Percentiles rank a stretch among this genome's conserved stretches.
Evolutionary conservation across 2,888 invertebrate species (phyloP).

Genomic region (Himalopsyche tibetana): DNA sequence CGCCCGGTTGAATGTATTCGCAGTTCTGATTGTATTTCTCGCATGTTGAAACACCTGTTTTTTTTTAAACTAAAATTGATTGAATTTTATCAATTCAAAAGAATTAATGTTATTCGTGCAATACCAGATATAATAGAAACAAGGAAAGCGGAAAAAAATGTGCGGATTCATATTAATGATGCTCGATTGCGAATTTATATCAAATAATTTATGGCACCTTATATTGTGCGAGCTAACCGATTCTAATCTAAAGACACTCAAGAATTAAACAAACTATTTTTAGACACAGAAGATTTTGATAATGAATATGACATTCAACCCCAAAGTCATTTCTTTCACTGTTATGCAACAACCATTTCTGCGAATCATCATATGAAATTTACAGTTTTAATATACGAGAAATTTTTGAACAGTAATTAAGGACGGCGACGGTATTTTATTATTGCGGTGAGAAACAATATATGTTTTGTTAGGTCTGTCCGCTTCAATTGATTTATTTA

Average conservation of each 20-base stretch:
- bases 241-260: background rate
- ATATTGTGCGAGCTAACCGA: background rate
- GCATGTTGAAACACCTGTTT: background rate
- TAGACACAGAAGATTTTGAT: background rate
- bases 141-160: too few relatives aligned
- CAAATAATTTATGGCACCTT: slow-evolving; percentile 5
- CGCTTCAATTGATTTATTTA: too few relatives aligned
- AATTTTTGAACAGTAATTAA: background rate
- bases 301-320: slow-evolving; percentile 15
- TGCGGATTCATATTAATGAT: background rate
- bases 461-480: too few relatives aligned
- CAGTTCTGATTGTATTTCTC: background rate
- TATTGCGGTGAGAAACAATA: too few relatives aligned
- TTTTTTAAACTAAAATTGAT: background rate
- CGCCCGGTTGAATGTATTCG: too few relatives aligned
- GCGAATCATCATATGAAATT: background rate
- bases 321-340: background rate
- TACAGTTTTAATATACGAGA: background rate
- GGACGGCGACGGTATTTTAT: too few relatives aligned
- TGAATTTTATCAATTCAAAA: background rate
- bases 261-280: background rate
- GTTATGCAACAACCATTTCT: background rate
- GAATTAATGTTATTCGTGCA: too few relatives aligned
- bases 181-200: background rate
- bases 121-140: too few relatives aligned